Percentiles rank a stretch among this genome's conserved stretches.
Evolutionary conservation across 2,797 vertebrate species (phyloP).

Genomic region (Coracias cyanogaster): DNA sequence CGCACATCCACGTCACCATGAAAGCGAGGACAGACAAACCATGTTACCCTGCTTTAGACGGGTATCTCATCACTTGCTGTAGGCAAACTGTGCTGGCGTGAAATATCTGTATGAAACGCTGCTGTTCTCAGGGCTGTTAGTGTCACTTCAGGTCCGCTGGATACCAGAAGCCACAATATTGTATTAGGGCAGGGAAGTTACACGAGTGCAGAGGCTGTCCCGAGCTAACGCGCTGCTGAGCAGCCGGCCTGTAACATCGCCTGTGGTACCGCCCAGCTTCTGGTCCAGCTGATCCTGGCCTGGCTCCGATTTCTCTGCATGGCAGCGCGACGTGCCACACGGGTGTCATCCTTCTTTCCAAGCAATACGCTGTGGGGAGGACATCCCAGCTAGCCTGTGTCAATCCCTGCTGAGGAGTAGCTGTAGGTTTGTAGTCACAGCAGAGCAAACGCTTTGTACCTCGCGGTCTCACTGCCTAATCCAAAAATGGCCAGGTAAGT

Average conservation of each 20-base stretch:
- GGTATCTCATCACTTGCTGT: background rate
- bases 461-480: background rate
- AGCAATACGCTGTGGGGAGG: background rate
- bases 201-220: background rate
- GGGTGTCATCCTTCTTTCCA: background rate
- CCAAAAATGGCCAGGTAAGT: background rate
- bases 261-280: background rate
- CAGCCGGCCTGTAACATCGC: rapidly evolving
- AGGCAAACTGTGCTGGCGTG: constrained; percentile 37
- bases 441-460: background rate
- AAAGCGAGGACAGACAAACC: constrained; percentile 29
- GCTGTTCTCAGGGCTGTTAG: constrained; percentile 2
- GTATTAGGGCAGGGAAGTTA: background rate
- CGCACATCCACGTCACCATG: background rate
- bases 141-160: constrained; percentile 5
- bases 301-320: background rate
- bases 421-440: background rate
- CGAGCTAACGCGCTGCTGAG: rapidly evolving
- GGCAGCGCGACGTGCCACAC: rapidly evolving
- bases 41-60: background rate
- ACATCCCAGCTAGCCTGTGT: background rate
- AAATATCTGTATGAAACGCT: constrained; percentile 34
- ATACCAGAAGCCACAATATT: background rate
- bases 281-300: background rate
- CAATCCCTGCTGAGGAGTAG: background rate